phyloP scores from a whole-genome alignment of 37 sponge, comb jelly and placozoan species.

The Axinella damicornis region DNA sequence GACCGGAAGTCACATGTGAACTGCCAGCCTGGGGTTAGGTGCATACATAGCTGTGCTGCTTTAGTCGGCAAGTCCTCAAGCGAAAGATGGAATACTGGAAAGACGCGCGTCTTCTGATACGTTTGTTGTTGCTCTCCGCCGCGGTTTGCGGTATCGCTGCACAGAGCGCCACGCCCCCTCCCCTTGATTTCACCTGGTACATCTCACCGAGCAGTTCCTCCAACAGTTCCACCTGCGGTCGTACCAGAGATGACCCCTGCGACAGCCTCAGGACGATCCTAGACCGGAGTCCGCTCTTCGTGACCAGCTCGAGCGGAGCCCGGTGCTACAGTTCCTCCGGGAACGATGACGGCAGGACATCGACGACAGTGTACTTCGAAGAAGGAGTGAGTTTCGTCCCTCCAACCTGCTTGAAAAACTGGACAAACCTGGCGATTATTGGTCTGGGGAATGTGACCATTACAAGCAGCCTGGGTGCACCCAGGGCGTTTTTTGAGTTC shows the following conservation, averaged over 20 bases:
- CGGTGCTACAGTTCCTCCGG: background rate
- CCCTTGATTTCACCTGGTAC: constrained; percentile 49
- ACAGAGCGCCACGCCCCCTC: too few relatives aligned
- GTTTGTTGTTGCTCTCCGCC: too few relatives aligned
- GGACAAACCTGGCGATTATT: constrained; percentile 50
- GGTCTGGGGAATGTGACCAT: constrained; percentile 20
- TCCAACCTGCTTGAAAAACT: constrained; percentile 43
- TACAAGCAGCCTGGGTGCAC: background rate
- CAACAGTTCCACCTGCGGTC: constrained; percentile 40
- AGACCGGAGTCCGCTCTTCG: constrained; percentile 13
- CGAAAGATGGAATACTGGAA: too few relatives aligned
- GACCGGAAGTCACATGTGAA: too few relatives aligned
- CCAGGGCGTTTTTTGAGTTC: constrained; percentile 40
- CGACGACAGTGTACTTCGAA: constrained; percentile 48
- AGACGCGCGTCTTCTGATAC: too few relatives aligned
- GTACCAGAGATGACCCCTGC: constrained; percentile 30
- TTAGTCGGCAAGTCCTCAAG: too few relatives aligned
- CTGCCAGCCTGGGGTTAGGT: too few relatives aligned
- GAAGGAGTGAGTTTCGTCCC: constrained; percentile 21
- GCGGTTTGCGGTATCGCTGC: too few relatives aligned
- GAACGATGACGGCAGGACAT: constrained; percentile 8
- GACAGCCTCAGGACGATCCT: constrained; percentile 37
- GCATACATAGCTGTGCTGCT: too few relatives aligned
- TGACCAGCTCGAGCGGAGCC: background rate
- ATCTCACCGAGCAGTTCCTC: constrained; percentile 35